phyloP scores from a whole-genome alignment of 2,888 invertebrate species.

The Cerceris rybyensis region DNA sequence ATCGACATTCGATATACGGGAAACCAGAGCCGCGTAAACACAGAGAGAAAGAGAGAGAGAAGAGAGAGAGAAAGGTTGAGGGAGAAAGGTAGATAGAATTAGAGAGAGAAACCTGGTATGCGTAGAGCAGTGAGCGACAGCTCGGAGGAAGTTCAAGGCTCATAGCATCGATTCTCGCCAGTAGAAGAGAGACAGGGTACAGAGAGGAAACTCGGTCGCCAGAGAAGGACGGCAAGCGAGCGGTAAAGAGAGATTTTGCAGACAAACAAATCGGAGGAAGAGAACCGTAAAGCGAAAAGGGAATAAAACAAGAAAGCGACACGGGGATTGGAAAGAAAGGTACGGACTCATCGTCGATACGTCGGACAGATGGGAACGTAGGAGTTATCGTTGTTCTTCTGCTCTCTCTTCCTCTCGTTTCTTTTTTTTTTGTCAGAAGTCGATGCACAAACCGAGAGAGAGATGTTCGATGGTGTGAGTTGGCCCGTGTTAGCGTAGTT shows the following conservation, averaged over 20 bases:
- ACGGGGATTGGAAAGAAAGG: neutral
- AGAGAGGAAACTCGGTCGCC: conserved; percentile 13
- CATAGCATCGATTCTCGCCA: conserved; percentile 68
- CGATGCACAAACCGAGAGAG: conserved; percentile 39
- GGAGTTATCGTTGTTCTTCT: conserved; percentile 13
- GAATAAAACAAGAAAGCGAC: neutral
- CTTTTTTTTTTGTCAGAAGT: conserved; percentile 30
- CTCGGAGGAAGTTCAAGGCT: conserved; percentile 71
- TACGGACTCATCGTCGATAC: neutral
- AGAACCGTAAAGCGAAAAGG: conserved; percentile 1
- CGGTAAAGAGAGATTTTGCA: conserved; percentile 14
- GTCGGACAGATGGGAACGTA: neutral
- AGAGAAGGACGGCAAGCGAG: conserved; percentile 13
- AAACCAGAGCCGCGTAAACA: conserved; percentile 21
- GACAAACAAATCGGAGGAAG: conserved; percentile 16
- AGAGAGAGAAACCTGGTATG: conserved; percentile 41
- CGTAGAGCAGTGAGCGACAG: conserved; percentile 49
- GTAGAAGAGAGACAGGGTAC: conserved; percentile 20
- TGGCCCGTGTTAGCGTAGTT: conserved; percentile 58
- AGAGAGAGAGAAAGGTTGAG: conserved; percentile 3
- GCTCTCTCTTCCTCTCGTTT: conserved; percentile 6
- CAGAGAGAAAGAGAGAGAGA: neutral
- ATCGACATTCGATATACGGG: conserved; percentile 53
- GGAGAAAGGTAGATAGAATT: conserved; percentile 35
- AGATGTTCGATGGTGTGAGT: conserved; percentile 54